Evolutionary conservation across 2,888 invertebrate species (phyloP), one percentile per base, ranked within the genome.

Genomic region (Dyspetes luteomarginatus): DNA sequence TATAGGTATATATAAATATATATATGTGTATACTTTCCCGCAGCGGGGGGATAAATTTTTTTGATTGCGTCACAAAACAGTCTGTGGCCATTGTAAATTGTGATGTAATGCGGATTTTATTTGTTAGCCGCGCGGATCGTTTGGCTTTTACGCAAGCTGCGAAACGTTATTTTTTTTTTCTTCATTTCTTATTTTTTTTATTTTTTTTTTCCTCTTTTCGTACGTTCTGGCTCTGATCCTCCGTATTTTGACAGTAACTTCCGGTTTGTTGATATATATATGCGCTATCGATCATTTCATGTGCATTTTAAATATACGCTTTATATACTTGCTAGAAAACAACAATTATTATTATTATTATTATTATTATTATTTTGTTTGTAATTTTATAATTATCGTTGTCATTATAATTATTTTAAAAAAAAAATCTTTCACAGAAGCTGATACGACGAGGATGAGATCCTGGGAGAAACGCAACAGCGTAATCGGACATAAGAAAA

Each of bases 401-500:
- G 12, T 43, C 9, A 60, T 9, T n/a, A n/a, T n/a, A n/a, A n/a
- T n/a, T n/a, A n/a, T n/a, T n/a, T n/a, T n/a, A n/a, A n/a, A n/a
- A n/a, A n/a, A n/a, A 28, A 1, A 5, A 50, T 48, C 17, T 64
- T 15, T 74, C 65, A 45, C 81, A 78, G 81, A 78, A 81, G 81
- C 74, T 78, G 78, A 68, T 48, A 68, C 73, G 83, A 82, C 85
- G 89, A 90, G 86, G 78, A 89, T 89, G 88, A 88, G 82, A 87
- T 84, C 84, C 84, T 85, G 86, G 83, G 83, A 82, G 82, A 75
- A 71, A 80, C 43, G 81, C 72, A 74, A 82, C 67, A 72, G 69
- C 79, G 81, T 83, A 84, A 85, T 83, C 84, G 84, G 84, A 85
- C 85, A 85, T 84, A 86, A 74, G 58, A 78, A 65, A 74, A 81